phyloP scores from a whole-genome alignment of 1,140 invertebrate species.

The Brachionus asplanchnoidis region DNA sequence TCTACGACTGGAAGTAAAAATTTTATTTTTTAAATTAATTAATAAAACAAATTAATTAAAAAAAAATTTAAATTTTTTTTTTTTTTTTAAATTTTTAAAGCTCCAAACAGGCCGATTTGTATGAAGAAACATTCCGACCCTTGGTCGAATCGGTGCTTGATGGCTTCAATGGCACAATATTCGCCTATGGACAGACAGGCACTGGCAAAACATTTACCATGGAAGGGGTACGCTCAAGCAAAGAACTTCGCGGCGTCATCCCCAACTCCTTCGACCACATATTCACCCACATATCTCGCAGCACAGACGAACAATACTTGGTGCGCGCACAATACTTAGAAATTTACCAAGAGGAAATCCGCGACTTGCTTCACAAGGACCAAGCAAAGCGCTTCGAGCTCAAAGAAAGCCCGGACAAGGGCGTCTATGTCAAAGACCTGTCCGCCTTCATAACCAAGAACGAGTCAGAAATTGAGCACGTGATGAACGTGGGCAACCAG shows the following conservation, averaged over 20 bases:
- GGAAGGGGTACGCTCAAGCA: slow-evolving; percentile 61
- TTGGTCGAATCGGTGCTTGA: slow-evolving; percentile 63
- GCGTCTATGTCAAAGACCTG: slow-evolving; percentile 58
- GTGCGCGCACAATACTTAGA: slow-evolving; percentile 85
- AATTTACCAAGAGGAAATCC: slow-evolving; percentile 76
- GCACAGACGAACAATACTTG: slow-evolving; percentile 73
- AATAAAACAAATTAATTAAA: slow-evolving; percentile 65
- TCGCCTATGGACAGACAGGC: slow-evolving; percentile 62
- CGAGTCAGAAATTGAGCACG: slow-evolving; percentile 66
- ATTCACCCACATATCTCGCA: slow-evolving; percentile 60
- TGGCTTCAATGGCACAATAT: slow-evolving; percentile 63
- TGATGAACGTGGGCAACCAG: slow-evolving; percentile 71
- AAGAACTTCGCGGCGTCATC: slow-evolving; percentile 71
- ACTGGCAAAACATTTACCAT: slow-evolving; percentile 61
- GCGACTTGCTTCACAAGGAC: slow-evolving; percentile 83
- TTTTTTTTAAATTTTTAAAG: slow-evolving; percentile 51
- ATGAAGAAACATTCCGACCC: slow-evolving; percentile 47
- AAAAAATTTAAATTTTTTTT: too few species aligned
- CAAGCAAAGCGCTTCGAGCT: slow-evolving; percentile 65
- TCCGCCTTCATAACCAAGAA: slow-evolving; percentile 71
- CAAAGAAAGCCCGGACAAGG: neutral
- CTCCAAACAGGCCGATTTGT: slow-evolving; percentile 18
- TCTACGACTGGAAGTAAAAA: slow-evolving; percentile 65
- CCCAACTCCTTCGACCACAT: slow-evolving; percentile 66
- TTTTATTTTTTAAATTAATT: slow-evolving; percentile 58